These are phyloP conservation scores for Pristionchus mayeri DNA, from an alignment of 2,888 invertebrate species.

Conservation along the genomic window DNA sequence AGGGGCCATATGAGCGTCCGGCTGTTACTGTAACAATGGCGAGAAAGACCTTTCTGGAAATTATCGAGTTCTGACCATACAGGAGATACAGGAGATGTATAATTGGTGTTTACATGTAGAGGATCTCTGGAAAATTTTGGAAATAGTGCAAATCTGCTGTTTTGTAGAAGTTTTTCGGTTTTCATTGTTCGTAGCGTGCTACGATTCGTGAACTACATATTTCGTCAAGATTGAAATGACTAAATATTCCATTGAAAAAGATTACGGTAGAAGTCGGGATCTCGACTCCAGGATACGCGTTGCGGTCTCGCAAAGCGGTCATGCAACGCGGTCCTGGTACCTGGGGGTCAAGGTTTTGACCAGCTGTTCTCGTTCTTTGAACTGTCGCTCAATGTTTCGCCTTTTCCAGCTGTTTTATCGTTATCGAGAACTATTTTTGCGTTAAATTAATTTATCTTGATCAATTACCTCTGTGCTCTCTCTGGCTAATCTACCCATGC, in stretches of 20 bases:
- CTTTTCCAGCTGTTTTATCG: not conserved
- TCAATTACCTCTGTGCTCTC: not conserved
- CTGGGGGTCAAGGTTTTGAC: conserved; percentile 7
- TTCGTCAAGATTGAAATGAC: too few relatives aligned
- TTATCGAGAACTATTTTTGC: not conserved
- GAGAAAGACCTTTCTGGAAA: too few relatives aligned
- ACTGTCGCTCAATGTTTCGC: not conserved
- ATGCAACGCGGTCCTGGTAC: conserved; percentile 21
- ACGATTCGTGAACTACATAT: too few relatives aligned
- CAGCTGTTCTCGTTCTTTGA: not conserved
- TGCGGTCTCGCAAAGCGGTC: not conserved
- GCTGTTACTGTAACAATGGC: too few relatives aligned
- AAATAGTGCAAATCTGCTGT: too few relatives aligned
- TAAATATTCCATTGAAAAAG: not conserved
- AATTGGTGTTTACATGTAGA: conserved; percentile 8
- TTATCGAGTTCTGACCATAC: too few relatives aligned
- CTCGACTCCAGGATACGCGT: too few relatives aligned
- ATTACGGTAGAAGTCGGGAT: not conserved
- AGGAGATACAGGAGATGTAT: not conserved
- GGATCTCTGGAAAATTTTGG: not conserved
- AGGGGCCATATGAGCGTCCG: too few relatives aligned
- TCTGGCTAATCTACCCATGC: too few relatives aligned
- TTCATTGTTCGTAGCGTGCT: too few relatives aligned
- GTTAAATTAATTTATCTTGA: not conserved
- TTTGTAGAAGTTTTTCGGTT: too few relatives aligned